Base-by-base conservation (phyloP, 2,797 vertebrate genomes). In the Tarsius wallacei region DNA sequence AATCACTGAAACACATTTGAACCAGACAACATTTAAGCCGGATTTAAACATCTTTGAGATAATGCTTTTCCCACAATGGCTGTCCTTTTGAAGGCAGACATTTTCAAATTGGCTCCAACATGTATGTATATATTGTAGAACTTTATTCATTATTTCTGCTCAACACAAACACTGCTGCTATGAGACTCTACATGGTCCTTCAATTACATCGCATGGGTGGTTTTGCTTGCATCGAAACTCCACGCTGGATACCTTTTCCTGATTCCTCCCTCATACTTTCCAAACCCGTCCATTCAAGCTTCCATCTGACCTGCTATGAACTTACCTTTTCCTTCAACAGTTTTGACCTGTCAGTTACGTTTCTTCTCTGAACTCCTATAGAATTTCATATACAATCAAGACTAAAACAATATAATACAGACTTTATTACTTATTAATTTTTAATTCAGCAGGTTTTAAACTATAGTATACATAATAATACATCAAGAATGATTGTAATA, bases 91-190 rank as follows among this genome's bases (percentile, higher is more conserved):
- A n/a, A 17, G 13, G 16, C 59, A 93, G 49, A 70, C 4, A 59
- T 94, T 97, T 97, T 87, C 47, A 84, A 51, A 47, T 47, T n/a
- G n/a, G 31, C 90, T 90, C 71, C 90, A n/a, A 15, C 28, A 42
- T 63, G 33, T 36, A 68, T 47, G 5, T 66, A 33, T 10, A 76
- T 42, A 42, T 42, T 42, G 42, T 42, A 42, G 42, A 42, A 83
- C 59, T 51, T 87, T 61, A 71, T 81, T 74, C 9, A 4, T n/a
- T 55, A 70, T 74, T 93, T 87, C 16, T 91, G 11, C 59, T 49
- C 26, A 59, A 42, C 14, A 64, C 4, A 53, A 57, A 42, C 51
- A 61, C 8, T 86, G 53, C 28, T 78, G 33, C 13, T 73, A 6
- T 63, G 47, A 73, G 57, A 83, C 26, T 73, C 4, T 70, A 77